These are phyloP conservation scores for Oconnorella tubifera DNA, from an alignment of 2,888 invertebrate genomes.

Conservation along the genomic window DNA sequence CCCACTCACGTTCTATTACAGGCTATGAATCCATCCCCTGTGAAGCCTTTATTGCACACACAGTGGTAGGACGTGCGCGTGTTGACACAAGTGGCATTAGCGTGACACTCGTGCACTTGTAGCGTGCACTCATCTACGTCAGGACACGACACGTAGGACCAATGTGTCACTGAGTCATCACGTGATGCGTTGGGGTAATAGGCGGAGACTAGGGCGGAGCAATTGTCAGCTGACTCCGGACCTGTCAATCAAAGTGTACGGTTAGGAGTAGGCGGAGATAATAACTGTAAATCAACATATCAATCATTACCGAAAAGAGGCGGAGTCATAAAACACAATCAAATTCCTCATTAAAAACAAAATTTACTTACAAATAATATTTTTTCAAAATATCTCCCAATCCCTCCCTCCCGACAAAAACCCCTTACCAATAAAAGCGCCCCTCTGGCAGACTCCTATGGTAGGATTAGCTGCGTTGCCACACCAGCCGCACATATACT, in stretches of 20 bases:
- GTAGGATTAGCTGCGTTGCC: conserved; percentile 83
- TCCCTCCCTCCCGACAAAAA: too few relatives aligned
- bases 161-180: not conserved
- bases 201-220: not conserved
- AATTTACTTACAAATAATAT: too few relatives aligned
- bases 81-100: conserved; percentile 85
- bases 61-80: conserved; percentile 87
- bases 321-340: too few relatives aligned
- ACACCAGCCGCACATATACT: conserved; percentile 91
- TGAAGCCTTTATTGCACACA: conserved; percentile 55
- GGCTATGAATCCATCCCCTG: conserved; percentile 17
- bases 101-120: conserved; percentile 82
- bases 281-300: too few relatives aligned
- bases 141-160: conserved; percentile 58
- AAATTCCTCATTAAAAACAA: too few relatives aligned
- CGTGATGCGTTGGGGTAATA: not conserved
- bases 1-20: conserved; percentile 22
- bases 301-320: too few relatives aligned
- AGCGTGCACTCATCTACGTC: conserved; percentile 91
- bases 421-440: conserved; percentile 52
- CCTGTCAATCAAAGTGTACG: conserved; percentile 2
- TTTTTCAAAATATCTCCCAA: too few relatives aligned
- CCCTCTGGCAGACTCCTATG: conserved; percentile 63
- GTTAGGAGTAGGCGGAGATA: too few relatives aligned
- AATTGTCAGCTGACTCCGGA: not conserved